Percentiles rank a stretch among this genome's conserved stretches.
Evolutionary conservation across 2,113 vertebrate genomes (phyloP).

Genomic region (Mastomys natalensis): DNA sequence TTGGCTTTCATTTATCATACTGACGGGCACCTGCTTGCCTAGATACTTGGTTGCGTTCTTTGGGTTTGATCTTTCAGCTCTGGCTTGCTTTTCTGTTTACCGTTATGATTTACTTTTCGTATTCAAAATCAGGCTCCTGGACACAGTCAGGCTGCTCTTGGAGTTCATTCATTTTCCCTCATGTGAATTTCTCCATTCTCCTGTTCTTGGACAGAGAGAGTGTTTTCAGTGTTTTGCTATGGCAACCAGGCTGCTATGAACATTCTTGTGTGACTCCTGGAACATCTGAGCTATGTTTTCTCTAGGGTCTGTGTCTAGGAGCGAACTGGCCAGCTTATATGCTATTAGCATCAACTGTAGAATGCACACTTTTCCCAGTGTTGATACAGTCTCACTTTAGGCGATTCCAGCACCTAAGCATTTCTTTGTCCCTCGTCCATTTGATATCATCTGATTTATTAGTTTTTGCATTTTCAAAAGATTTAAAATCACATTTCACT

Average conservation of each 20-base stretch:
- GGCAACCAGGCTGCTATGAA: slow-evolving; percentile 66
- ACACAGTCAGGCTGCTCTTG: background rate
- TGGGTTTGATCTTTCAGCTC: background rate
- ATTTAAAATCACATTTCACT: background rate
- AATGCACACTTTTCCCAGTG: background rate
- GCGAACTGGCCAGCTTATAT: background rate
- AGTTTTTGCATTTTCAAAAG: background rate
- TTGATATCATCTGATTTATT: slow-evolving; percentile 11
- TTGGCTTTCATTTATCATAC: background rate
- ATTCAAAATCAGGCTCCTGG: background rate
- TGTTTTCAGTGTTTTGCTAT: slow-evolving; percentile 67
- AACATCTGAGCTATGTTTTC: slow-evolving; percentile 13
- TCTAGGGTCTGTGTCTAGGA: slow-evolving; percentile 14
- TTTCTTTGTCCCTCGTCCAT: background rate
- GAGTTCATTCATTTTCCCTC: slow-evolving; percentile 58
- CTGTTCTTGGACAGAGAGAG: slow-evolving; percentile 43
- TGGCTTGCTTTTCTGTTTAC: background rate
- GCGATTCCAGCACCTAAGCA: background rate
- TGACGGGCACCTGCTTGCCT: background rate
- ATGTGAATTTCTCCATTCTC: slow-evolving; percentile 51
- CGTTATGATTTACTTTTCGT: background rate
- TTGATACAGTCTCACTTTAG: background rate
- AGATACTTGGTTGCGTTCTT: background rate
- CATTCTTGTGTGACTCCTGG: slow-evolving; percentile 58
- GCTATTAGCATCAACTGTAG: slow-evolving; percentile 11